Evolutionary conservation across 2,888 invertebrate genomes (phyloP).

Genomic region (Periphyllus acericola): DNA sequence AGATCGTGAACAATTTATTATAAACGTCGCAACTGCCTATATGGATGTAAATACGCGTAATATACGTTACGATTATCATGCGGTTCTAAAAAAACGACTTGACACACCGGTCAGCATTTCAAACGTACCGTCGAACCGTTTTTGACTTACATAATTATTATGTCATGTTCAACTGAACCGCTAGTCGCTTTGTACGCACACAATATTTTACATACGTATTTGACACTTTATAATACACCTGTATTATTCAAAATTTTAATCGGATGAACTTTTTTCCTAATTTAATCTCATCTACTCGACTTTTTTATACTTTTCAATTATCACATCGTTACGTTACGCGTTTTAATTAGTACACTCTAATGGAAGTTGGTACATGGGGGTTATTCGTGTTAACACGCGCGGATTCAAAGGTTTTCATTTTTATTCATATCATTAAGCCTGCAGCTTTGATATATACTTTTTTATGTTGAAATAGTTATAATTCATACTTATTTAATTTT

Average conservation of each 20-base stretch:
- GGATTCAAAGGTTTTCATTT: constrained; percentile 13
- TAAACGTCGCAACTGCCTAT: too few relatives aligned
- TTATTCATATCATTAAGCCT: background rate
- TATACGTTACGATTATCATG: too few relatives aligned
- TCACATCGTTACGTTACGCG: background rate
- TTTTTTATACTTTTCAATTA: constrained; percentile 10
- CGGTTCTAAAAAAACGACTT: too few relatives aligned
- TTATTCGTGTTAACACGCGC: background rate
- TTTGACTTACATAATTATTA: too few relatives aligned
- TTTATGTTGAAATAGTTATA: constrained; percentile 14
- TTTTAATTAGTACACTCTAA: constrained; percentile 15
- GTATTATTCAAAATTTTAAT: background rate
- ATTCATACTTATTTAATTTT: constrained; percentile 11
- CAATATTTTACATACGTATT: background rate
- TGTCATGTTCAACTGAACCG: too few relatives aligned
- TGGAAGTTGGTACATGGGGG: background rate
- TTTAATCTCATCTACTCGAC: background rate
- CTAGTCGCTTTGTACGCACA: background rate
- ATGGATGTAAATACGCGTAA: too few relatives aligned
- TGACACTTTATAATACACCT: too few relatives aligned
- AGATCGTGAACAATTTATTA: too few relatives aligned
- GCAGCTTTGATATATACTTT: background rate
- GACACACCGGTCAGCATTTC: too few relatives aligned
- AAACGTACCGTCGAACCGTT: too few relatives aligned
- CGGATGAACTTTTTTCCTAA: background rate